phyloP scores from a whole-genome alignment of 2,113 vertebrate genomes.

The Nestor notabilis region DNA sequence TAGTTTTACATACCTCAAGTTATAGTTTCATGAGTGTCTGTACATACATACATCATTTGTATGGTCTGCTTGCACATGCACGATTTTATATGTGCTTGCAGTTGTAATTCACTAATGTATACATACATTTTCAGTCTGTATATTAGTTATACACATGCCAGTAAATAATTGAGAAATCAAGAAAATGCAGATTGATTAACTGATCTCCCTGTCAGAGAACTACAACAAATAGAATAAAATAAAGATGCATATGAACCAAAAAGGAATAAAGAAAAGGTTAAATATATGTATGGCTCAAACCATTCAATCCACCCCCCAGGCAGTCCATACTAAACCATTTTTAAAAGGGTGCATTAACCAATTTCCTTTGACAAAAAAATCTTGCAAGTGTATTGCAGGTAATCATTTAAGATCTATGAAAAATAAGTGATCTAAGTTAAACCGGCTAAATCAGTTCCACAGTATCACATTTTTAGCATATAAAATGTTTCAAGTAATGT shows the following conservation, averaged over 20 bases:
- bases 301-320: rapidly evolving
- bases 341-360: background rate
- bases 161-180: background rate
- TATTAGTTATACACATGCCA: background rate
- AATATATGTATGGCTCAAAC: background rate
- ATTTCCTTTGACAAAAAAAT: background rate
- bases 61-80: background rate
- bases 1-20: background rate
- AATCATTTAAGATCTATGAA: background rate
- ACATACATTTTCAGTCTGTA: background rate
- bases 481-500: background rate
- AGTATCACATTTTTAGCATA: background rate
- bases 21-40: background rate
- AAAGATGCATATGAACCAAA: background rate
- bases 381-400: background rate
- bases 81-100: background rate
- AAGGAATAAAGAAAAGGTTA: background rate
- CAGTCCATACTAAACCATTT: background rate
- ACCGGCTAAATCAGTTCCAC: background rate
- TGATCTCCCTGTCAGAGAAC: background rate
- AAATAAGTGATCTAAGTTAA: background rate
- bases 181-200: background rate
- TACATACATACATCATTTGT: background rate
- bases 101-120: background rate
- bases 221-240: background rate